Evolutionary conservation across 2,888 invertebrate species (phyloP).

Genomic region (Machimus rusticus): DNA sequence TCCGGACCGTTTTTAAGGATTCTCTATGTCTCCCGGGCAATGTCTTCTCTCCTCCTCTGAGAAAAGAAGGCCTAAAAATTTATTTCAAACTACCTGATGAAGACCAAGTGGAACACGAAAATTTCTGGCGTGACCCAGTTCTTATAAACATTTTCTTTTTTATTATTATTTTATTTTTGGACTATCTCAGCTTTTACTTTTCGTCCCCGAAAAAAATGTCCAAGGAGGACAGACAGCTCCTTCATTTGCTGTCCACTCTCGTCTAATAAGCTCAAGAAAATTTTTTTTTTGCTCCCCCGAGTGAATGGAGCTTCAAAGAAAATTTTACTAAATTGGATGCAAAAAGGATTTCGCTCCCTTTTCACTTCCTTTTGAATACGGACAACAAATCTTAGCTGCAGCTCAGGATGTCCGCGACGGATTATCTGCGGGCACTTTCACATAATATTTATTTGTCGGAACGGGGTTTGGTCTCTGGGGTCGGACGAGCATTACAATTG

Average conservation of each 20-base stretch:
- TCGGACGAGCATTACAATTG: background rate
- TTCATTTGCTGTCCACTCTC: background rate
- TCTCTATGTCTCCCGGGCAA: conserved; percentile 18
- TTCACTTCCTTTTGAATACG: background rate
- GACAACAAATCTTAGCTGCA: background rate
- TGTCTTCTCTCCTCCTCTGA: background rate
- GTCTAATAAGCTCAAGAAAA: conserved; percentile 8
- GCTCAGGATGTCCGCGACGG: background rate
- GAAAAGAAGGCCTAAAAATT: background rate
- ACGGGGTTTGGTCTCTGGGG: background rate
- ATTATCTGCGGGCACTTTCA: background rate
- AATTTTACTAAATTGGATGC: conserved; percentile 14
- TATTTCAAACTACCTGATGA: background rate
- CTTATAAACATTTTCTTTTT: background rate
- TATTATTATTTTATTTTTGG: background rate
- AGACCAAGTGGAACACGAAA: background rate
- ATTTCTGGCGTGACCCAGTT: conserved; percentile 10
- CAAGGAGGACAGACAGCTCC: background rate
- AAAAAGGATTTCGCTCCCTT: background rate
- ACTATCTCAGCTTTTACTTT: background rate
- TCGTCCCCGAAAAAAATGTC: background rate
- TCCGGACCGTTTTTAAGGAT: background rate
- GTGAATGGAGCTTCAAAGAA: background rate
- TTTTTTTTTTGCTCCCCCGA: background rate
- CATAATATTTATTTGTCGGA: background rate